phyloP scores from a whole-genome alignment of 2,113 vertebrate species.

The Motacilla alba region DNA sequence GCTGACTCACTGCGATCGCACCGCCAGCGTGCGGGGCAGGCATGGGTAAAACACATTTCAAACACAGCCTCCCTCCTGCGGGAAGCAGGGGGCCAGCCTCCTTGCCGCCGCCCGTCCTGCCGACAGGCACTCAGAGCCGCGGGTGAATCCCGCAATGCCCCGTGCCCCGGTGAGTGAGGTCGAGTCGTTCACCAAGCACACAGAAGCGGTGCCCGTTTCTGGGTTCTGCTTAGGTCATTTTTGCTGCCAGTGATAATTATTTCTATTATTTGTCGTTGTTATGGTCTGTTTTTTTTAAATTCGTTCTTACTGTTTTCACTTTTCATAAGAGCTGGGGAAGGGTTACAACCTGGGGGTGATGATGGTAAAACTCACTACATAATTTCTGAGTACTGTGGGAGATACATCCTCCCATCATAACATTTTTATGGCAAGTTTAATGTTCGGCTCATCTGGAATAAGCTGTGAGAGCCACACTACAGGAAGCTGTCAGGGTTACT shows the following conservation, averaged over 20 bases:
- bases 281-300: neutral
- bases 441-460: conserved; percentile 34
- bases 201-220: neutral
- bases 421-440: conserved; percentile 65
- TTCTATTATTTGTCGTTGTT: neutral
- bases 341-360: neutral
- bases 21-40: accelerated
- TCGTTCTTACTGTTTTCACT: neutral
- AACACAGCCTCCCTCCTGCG: neutral
- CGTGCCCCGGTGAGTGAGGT: neutral
- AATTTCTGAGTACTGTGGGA: conserved; percentile 40
- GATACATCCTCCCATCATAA: conserved; percentile 52
- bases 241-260: neutral
- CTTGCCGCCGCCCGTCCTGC: neutral
- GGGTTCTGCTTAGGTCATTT: neutral
- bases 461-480: conserved; percentile 13
- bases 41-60: neutral
- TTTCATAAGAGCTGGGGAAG: conserved; percentile 1
- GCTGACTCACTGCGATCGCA: neutral
- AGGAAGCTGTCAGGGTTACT: conserved; percentile 55
- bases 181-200: neutral
- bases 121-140: neutral
- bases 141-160: neutral
- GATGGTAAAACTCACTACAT: conserved; percentile 7
- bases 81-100: neutral